phyloP scores from a whole-genome alignment of 2,797 vertebrate genomes.

The Antennarius maculatus region DNA sequence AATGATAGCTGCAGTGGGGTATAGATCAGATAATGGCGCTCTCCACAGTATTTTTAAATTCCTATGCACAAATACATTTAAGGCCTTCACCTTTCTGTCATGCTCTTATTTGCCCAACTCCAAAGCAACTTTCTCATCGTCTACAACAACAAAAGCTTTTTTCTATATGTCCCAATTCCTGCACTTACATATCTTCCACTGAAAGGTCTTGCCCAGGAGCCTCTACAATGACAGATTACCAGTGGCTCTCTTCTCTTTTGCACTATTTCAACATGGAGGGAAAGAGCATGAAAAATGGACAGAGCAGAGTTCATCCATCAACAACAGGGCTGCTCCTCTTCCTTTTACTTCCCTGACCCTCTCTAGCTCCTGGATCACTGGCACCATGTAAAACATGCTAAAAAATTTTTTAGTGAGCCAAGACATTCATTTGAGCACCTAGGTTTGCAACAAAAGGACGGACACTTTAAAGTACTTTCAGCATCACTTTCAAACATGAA shows the following conservation, averaged over 20 bases:
- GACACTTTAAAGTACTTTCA: constrained; percentile 17
- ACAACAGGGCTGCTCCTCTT: constrained; percentile 65
- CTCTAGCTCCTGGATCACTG: constrained; percentile 35
- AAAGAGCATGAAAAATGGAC: constrained; percentile 66
- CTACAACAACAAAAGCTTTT: constrained; percentile 33
- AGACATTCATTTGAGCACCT: constrained; percentile 19
- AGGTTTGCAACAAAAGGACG: constrained; percentile 16
- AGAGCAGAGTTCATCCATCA: constrained; percentile 68
- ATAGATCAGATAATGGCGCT: not conserved
- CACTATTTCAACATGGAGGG: constrained; percentile 52
- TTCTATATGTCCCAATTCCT: constrained; percentile 18
- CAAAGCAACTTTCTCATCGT: constrained; percentile 27
- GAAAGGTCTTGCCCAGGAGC: constrained; percentile 30
- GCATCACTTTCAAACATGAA: constrained; percentile 10
- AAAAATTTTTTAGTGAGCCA: constrained; percentile 49
- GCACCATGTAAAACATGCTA: constrained; percentile 47
- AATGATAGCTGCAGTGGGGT: not conserved
- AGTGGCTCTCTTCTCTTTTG: constrained; percentile 50
- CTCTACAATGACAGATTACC: constrained; percentile 54
- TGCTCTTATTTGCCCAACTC: not conserved
- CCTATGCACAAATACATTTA: not conserved
- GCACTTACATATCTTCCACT: constrained; percentile 17
- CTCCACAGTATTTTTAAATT: not conserved
- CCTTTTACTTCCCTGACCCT: constrained; percentile 51
- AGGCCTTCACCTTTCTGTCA: constrained; percentile 7